A percentile compares a stretch with the other conserved stretches of the same genome.
These are phyloP conservation scores for Penelope pileata DNA, from an alignment of 2,113 vertebrate genomes.

Conservation along the genomic window DNA sequence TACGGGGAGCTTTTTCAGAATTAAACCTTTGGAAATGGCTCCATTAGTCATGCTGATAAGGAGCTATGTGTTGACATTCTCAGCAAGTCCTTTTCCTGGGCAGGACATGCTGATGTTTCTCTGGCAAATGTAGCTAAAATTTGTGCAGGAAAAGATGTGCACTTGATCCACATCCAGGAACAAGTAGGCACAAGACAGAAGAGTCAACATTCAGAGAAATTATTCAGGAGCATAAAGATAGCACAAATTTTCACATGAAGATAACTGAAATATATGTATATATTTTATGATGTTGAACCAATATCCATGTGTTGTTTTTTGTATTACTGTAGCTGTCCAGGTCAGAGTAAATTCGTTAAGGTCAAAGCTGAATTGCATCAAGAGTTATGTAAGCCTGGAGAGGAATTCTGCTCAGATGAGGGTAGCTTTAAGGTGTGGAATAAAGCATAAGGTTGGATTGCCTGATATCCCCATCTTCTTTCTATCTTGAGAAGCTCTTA, in stretches of 20 bases:
- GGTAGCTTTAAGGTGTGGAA: neutral
- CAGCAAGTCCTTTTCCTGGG: neutral
- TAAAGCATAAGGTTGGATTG: neutral
- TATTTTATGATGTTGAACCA: neutral
- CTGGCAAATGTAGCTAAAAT: neutral
- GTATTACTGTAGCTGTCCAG: neutral
- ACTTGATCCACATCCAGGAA: slow-evolving; percentile 16
- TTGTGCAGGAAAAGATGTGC: slow-evolving; percentile 6
- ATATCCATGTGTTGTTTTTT: neutral
- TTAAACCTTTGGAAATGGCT: neutral
- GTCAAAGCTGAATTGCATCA: neutral
- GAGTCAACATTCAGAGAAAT: neutral
- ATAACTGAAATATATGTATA: neutral
- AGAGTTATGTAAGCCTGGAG: neutral
- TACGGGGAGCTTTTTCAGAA: neutral
- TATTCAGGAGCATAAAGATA: neutral
- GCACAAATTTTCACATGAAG: neutral
- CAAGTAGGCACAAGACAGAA: neutral
- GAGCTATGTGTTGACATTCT: neutral
- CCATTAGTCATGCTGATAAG: neutral
- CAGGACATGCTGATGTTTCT: slow-evolving; percentile 40
- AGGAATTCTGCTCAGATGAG: neutral
- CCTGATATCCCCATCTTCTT: neutral
- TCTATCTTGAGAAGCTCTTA: neutral
- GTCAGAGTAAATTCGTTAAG: neutral